phyloP scores from a whole-genome alignment of 2,113 vertebrate genomes.

The Haliaeetus leucogaster region DNA sequence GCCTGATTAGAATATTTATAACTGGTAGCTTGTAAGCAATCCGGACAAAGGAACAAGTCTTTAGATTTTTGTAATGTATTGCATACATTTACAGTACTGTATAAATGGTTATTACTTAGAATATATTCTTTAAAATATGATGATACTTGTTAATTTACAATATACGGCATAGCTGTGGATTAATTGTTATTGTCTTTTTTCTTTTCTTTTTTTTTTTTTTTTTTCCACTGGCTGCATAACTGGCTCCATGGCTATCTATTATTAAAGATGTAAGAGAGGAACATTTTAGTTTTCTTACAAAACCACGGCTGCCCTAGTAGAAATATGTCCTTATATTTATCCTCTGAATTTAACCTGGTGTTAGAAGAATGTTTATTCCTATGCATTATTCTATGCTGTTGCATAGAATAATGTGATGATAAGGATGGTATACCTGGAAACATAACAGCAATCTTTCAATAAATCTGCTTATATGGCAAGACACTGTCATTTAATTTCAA shows the following conservation, averaged over 20 bases:
- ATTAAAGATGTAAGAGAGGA: not conserved
- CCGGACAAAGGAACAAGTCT: not conserved
- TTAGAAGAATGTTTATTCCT: constrained; percentile 11
- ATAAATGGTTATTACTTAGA: not conserved
- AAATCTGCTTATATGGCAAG: not conserved
- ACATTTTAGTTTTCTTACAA: not conserved
- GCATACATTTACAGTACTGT: not conserved
- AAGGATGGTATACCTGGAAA: not conserved
- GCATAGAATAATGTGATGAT: not conserved
- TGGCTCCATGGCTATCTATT: not conserved
- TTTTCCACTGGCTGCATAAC: not conserved
- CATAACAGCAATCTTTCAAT: not conserved
- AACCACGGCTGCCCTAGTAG: not conserved
- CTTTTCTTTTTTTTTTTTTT: not conserved
- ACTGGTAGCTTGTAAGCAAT: not conserved
- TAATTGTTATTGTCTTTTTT: not conserved
- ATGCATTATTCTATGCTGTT: not conserved
- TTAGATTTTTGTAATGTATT: not conserved
- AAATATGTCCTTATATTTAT: constrained; percentile 9
- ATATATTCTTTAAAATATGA: not conserved
- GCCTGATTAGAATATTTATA: constrained; percentile 49
- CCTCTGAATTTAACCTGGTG: not conserved
- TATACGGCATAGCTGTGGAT: not conserved
- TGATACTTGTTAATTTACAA: not conserved
- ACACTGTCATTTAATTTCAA: not conserved